A percentile compares a stretch with the other conserved stretches of the same genome.
phyloP scores from a whole-genome alignment of 2,113 vertebrate genomes.

The Cinclus mexicanus region DNA sequence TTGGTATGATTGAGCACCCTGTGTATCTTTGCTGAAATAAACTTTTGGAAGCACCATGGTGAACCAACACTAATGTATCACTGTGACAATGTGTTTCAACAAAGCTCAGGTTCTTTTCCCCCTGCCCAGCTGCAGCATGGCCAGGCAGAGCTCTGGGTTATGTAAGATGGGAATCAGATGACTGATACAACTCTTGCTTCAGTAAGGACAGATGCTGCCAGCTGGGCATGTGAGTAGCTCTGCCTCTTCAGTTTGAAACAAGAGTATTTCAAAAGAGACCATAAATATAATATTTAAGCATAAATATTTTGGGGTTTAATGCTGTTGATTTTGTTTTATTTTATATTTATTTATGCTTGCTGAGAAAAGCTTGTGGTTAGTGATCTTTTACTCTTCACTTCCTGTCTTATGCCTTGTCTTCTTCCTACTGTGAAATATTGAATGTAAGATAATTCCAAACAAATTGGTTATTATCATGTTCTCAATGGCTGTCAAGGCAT shows the following conservation, averaged over 20 bases:
- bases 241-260: not conserved
- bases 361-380: constrained; percentile 51
- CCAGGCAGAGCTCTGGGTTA: not conserved
- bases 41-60: not conserved
- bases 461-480: not conserved
- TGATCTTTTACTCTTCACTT: constrained; percentile 52
- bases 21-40: constrained; percentile 17
- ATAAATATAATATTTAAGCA: not conserved
- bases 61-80: not conserved
- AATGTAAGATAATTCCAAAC: not conserved
- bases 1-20: not conserved
- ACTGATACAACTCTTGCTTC: constrained; percentile 31
- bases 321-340: not conserved
- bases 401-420: constrained; percentile 48
- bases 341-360: not conserved
- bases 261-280: not conserved
- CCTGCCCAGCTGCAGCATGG: not conserved
- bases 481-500: not conserved
- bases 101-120: not conserved
- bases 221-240: constrained; percentile 9
- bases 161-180: constrained; percentile 31
- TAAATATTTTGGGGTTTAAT: not conserved
- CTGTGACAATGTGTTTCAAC: not conserved
- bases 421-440: constrained; percentile 42
- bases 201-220: constrained; percentile 25